Evolutionary conservation across 2,797 vertebrate genomes (phyloP).

Genomic region (Clarias laeviceps): DNA sequence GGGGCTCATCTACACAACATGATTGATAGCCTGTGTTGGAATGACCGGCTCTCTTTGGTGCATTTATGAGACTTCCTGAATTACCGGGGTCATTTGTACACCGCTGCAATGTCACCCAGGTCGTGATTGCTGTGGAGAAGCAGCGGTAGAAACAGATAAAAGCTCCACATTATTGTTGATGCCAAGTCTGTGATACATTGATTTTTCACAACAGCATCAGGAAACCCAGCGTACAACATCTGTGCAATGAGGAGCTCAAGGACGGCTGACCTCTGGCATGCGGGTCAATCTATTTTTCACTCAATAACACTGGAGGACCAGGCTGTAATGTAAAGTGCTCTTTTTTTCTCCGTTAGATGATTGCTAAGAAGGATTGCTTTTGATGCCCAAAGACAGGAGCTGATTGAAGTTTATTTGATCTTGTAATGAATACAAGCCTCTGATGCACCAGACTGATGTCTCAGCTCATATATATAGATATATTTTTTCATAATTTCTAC

Average conservation of each 20-base stretch:
- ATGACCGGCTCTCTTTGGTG: slow-evolving; percentile 5
- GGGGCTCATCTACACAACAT: slow-evolving; percentile 37
- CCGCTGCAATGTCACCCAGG: slow-evolving; percentile 47
- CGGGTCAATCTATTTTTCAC: slow-evolving; percentile 22
- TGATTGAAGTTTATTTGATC: slow-evolving; percentile 50
- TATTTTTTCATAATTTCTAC: slow-evolving; percentile 34
- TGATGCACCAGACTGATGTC: slow-evolving; percentile 28
- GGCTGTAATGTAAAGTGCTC: slow-evolving; percentile 19
- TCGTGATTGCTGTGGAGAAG: slow-evolving; percentile 37
- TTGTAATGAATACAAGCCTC: slow-evolving; percentile 25
- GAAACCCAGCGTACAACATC: slow-evolving; percentile 43
- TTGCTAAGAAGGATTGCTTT: slow-evolving; percentile 33
- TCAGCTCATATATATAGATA: slow-evolving; percentile 15
- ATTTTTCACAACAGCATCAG: slow-evolving; percentile 42
- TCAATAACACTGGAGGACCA: slow-evolving; percentile 18
- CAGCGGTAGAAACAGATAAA: slow-evolving; percentile 50
- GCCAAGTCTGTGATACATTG: slow-evolving; percentile 49
- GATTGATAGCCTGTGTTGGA: slow-evolving; percentile 48
- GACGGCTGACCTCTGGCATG: slow-evolving; percentile 42
- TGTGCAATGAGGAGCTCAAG: slow-evolving; percentile 42
- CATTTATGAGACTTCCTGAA: slow-evolving; percentile 47
- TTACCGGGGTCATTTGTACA: slow-evolving; percentile 47
- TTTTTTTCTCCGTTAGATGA: slow-evolving; percentile 18
- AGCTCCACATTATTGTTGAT: slow-evolving; percentile 35
- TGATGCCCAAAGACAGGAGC: slow-evolving; percentile 29